A percentile compares a stretch with the other conserved stretches of the same genome.
These are phyloP conservation scores for Oreohelix idahoensis DNA, from an alignment of 1,140 invertebrate species.

Conservation along the genomic window DNA sequence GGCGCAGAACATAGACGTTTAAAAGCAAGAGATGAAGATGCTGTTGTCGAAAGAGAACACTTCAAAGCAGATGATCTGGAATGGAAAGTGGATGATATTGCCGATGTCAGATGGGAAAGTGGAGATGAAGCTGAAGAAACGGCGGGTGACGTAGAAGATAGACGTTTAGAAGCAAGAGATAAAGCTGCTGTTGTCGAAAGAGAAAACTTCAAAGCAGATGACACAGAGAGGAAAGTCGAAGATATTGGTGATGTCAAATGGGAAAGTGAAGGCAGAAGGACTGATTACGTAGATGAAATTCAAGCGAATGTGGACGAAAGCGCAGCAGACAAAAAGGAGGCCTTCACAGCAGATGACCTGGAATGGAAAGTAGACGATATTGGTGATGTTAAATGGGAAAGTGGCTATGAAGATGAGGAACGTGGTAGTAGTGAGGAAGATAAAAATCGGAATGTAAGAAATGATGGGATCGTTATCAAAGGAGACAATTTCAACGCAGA, in stretches of 20 bases:
- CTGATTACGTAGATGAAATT: not conserved
- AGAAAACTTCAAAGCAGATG: no score
- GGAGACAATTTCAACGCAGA: not conserved
- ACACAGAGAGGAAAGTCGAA: no score
- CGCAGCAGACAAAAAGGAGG: not conserved
- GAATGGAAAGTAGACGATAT: not conserved
- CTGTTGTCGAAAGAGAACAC: not conserved
- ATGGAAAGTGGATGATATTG: slow-evolving; percentile 4
- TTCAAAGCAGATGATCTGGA: not conserved
- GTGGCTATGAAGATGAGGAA: not conserved
- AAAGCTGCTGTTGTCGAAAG: no score
- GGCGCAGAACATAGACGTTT: not conserved
- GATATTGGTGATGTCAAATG: no score
- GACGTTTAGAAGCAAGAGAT: not conserved
- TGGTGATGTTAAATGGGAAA: not conserved
- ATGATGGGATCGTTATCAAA: not conserved
- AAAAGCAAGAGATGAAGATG: not conserved
- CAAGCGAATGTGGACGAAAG: not conserved
- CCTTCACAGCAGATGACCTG: no score
- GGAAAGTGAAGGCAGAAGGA: no score
- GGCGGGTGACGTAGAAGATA: not conserved
- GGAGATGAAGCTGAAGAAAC: not conserved
- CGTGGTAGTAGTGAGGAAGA: not conserved
- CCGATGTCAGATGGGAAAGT: slow-evolving; percentile 1
- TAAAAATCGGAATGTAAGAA: not conserved